These are phyloP conservation scores for Stictonetta naevosa DNA, from an alignment of 2,113 vertebrate species.

Conservation along the genomic window DNA sequence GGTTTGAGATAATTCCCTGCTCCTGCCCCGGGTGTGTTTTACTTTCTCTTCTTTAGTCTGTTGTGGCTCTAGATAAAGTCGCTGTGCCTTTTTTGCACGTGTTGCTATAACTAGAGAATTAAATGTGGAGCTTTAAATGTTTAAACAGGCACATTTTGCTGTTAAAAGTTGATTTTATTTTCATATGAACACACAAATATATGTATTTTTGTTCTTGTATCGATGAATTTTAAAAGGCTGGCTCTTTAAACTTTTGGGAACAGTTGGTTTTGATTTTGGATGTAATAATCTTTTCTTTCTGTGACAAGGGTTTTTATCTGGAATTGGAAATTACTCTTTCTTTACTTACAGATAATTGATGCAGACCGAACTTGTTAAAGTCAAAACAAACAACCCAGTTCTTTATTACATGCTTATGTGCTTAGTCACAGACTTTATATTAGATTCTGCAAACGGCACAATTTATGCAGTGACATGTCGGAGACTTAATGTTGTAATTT, in stretches of 20 bases:
- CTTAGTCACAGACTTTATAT: conserved; percentile 75
- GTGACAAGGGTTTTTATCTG: conserved; percentile 63
- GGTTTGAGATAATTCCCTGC: conserved; percentile 23
- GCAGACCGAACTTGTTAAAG: conserved; percentile 86
- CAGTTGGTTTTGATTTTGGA: conserved; percentile 74
- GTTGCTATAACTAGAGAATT: conserved; percentile 47
- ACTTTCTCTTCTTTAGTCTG: conserved; percentile 41
- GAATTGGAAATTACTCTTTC: conserved; percentile 74
- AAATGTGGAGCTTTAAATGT: background rate
- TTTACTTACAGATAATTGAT: conserved; percentile 81
- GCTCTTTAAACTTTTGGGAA: conserved; percentile 54
- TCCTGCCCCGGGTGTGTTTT: background rate
- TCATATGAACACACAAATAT: conserved; percentile 26
- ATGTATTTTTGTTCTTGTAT: conserved; percentile 18
- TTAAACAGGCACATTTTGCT: background rate
- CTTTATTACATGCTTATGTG: conserved; percentile 81
- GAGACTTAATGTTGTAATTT: conserved; percentile 81
- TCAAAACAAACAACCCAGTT: conserved; percentile 83
- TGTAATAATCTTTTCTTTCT: conserved; percentile 67
- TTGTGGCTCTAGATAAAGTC: conserved; percentile 24
- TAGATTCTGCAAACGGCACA: conserved; percentile 82
- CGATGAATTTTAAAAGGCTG: conserved; percentile 60
- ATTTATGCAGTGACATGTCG: conserved; percentile 84
- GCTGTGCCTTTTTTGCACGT: background rate
- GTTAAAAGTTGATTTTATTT: conserved; percentile 54